Evolutionary conservation across 1,140 invertebrate genomes (phyloP), one percentile per base, ranked within the genome.

Genomic region (Cryptotermes secundus): DNA sequence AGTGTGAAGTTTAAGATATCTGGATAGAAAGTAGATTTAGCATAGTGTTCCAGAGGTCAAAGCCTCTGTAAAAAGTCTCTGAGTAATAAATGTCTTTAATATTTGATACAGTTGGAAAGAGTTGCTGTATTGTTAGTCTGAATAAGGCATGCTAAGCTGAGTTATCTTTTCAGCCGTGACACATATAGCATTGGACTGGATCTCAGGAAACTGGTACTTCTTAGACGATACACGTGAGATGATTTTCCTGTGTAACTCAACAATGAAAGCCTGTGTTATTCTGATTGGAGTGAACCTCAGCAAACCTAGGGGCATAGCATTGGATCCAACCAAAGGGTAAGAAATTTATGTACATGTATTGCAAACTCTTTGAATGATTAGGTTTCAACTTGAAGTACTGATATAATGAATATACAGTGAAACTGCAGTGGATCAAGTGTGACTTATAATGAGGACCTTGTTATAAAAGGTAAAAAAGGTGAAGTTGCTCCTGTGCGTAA

Each of bases 131-230:
- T 49, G 16, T 49, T 19, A 19, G 45, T 49, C 45, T 14, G 16
- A 65, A 31, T n/a, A n/a, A 3, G 3, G n/a, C 22, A 2, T 14
- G n/a, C 24, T n/a, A 31, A n/a, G 26, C n/a, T n/a, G 26, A 0
- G 26, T 84, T 34, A 36, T 22, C 19, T 35, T 42, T 90, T 83
- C 87, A 94, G 93, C 92, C 83, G 92, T 95, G 80, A 92, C 92
- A 86, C 93, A 95, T 87, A 89, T 97, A 81, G 93, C 95, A 4
- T 90, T 96, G 85, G 97, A 98, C 89, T 98, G 97, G 97, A 90
- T 97, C 34, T 93, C 94, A 53, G 92, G 93, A 85, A 97, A 96
- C 89, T 95, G 96, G 93, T 98, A 98, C 90, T 93, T 97, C 87
- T 89, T 96, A 83, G 96, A 97, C 89, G 93, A 94, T 89, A 90